Base-by-base conservation (phyloP, 2,113 vertebrate genomes). In the Grammatotria lemairii region DNA sequence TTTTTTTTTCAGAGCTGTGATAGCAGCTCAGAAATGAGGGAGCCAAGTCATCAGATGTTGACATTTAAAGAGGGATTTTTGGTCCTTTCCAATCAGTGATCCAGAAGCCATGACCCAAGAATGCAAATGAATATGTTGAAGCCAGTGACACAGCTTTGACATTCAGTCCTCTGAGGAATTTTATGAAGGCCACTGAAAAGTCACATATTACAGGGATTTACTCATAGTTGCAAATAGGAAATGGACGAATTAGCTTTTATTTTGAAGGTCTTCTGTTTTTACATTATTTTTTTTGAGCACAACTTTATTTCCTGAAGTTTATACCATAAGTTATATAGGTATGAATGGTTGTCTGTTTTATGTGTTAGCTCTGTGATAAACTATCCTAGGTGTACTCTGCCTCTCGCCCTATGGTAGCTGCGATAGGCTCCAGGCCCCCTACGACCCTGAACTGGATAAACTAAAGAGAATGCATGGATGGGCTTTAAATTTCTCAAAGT, bases 121-220 rank as follows among this genome's bases (percentile, higher is more conserved):
- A 92, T 95, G 93, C 92, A 94, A 93, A 95, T 93, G 38, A 89
- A 82, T 49, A 82, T 53, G 78, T 9, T 80, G 82, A 89, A 91
- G 83, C 85, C 86, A 31, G 81, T 57, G 81, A 88, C 80, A 80
- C 51, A 65, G 58, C 84, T 51, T 57, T 93, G 95, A 93, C 94
- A 94, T 94, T 93, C 90, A 94, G 60, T 63, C 84, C 89, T 90
- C 93, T 55, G 35, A 63, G 86, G 91, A 90, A 14, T 42, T 5
- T 84, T 11, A 85, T 78, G 70, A 89, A 89, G 82, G 87, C 83
- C 82, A 85, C 3, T 23, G 70, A 82, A 90, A 85, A 83, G 70
- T 86, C 68, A 79, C 33, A 85, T 28, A 87, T 86, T 42, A 83
- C 53, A 58, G 81, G n/a, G 57, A 73, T 86, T 90, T 82, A n/a